Evolutionary conservation across 2,888 invertebrate species (phyloP).

Genomic region (Nezara viridula): DNA sequence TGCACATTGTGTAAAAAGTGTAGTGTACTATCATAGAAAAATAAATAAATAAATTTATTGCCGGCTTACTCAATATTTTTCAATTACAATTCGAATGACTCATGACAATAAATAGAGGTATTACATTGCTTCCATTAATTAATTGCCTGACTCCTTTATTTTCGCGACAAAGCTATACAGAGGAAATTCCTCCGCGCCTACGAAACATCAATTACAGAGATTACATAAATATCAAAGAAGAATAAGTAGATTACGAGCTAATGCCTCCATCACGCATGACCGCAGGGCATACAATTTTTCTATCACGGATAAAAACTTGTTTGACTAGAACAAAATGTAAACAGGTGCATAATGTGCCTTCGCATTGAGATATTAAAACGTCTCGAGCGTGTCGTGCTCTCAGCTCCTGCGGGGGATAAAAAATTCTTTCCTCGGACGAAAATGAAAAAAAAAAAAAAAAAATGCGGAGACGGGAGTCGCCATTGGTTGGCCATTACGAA

Average conservation of each 20-base stretch:
- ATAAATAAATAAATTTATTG: background rate
- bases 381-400: slow-evolving; percentile 49
- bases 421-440: slow-evolving; percentile 22
- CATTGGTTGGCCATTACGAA: slow-evolving; percentile 54
- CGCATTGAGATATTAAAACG: slow-evolving; percentile 57
- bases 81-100: background rate
- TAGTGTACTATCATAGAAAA: background rate
- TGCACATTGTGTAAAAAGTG: too few relatives aligned
- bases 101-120: too few relatives aligned
- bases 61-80: background rate
- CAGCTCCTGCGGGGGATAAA: slow-evolving; percentile 54
- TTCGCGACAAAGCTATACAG: background rate
- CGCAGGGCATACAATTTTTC: background rate
- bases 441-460: slow-evolving; percentile 44
- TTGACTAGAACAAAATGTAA: slow-evolving; percentile 66
- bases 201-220: background rate
- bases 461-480: slow-evolving; percentile 34
- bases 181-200: background rate
- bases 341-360: slow-evolving; percentile 50
- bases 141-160: background rate
- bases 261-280: background rate
- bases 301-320: background rate
- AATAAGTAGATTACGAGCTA: background rate
- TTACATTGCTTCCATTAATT: background rate
- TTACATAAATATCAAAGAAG: background rate